Base-by-base conservation (phyloP, 2,113 vertebrate genomes). In the Noturus placidus region DNA sequence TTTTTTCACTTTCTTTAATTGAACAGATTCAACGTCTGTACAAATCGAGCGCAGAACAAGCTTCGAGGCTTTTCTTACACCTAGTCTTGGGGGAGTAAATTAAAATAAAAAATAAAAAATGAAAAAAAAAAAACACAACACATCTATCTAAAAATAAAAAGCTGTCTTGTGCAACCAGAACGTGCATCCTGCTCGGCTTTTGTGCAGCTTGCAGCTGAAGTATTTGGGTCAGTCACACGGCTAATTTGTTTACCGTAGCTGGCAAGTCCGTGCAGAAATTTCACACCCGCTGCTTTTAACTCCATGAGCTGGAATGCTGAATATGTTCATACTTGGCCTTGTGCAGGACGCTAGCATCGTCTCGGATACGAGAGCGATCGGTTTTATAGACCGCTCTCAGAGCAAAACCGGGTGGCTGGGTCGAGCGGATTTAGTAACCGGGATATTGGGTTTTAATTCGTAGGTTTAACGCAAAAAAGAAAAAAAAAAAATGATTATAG, bases 161-260 rank as follows among this genome's bases (percentile, higher is more conserved):
- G 1, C 42, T 0, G 77, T 19, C 30, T 38, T 27, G 46, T 38
- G 76, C 86, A 67, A 42, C 46, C 27, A 57, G 79, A 89, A 83
- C 84, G 67, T 54, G 69, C 74, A 80, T 77, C 79, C 50, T 74
- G 83, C 72, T 88, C 72, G 65, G 77, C 76, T 86, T 86, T 82
- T 82, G 74, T 88, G 87, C 57, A 57, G 77, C 61, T 67, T 79
- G 78, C 83, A 70, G 88, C 86, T 80, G 35, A 88, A 91, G 86
- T 88, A 91, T 86, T 88, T 89, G 86, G 88, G 90, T 91, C 88
- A 89, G 86, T 90, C 86, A 83, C 84, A 88, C 25, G 38, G 86
- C 86, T 91, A 91, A 91, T 91, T 87, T 87, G 89, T 85, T 86
- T 83, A 88, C 63, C 87, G 61, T 52, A 54, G 85, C 54, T 85